Conservation (phyloP, 1,140 invertebrate genomes). For the Aradophagus sp. region DNA sequence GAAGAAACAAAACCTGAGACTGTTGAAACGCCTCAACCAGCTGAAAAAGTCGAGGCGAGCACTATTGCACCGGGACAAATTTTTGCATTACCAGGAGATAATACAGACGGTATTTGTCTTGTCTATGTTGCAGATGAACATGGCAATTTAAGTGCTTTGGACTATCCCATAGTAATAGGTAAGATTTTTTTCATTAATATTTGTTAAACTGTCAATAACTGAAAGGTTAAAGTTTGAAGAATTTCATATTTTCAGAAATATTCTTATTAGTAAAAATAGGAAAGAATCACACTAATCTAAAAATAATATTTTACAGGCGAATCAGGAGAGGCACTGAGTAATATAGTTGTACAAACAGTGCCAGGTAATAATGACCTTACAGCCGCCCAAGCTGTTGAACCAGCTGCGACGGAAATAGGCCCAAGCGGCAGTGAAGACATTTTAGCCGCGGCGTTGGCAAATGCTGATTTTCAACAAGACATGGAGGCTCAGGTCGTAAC, state of each 20-base stretch:
- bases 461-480: conserved; percentile 83
- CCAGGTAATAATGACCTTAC: conserved; percentile 69
- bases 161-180: too few relatives aligned
- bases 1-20: conserved; percentile 54
- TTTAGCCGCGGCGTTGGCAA: conserved; percentile 83
- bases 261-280: too few relatives aligned
- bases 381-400: conserved; percentile 49
- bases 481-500: conserved; percentile 63
- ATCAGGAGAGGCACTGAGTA: conserved; percentile 63
- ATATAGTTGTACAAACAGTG: conserved; percentile 68
- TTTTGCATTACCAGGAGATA: conserved; percentile 80
- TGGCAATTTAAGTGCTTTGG: conserved; percentile 81
- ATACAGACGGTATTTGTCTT: conserved; percentile 80
- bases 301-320: conserved; percentile 23
- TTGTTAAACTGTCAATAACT: too few relatives aligned
- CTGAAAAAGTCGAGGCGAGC: conserved; percentile 62
- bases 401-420: conserved; percentile 58
- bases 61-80: conserved; percentile 77
- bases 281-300: too few relatives aligned
- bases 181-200: too few relatives aligned
- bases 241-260: too few relatives aligned
- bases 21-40: conserved; percentile 16
- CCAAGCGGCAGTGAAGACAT: conserved; percentile 80
- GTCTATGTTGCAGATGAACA: conserved; percentile 81
- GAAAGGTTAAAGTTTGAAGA: too few relatives aligned